Base-by-base conservation (phyloP, 2,888 invertebrate species). In the Erpobdella octoculata region DNA sequence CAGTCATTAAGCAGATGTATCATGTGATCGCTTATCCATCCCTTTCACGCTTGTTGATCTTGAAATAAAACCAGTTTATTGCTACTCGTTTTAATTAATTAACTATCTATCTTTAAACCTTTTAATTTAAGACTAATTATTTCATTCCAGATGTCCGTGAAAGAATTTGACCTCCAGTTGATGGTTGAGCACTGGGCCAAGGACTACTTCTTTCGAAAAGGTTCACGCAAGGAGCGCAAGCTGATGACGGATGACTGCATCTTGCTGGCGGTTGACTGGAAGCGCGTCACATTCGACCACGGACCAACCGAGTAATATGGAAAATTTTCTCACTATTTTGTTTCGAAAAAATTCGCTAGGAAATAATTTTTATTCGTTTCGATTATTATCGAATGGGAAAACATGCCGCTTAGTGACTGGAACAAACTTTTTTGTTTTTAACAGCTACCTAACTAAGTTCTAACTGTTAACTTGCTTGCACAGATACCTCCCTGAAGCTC, bases 251-350 rank as follows among this genome's bases (percentile, higher is more conserved):
- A 75, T 36, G 79, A 80, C 15, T 77, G 78, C 38, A 76, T 84
- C 18, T 78, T 77, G 73, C 75, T 82, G 75, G 79, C 80, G 65
- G 79, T 83, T 72, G 83, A 82, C 78, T 84, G 83, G 83, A 78
- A 80, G 21, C 77, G 80, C 41, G 80, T 83, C 25, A 78, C 78
- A 58, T 82, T 84, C 77, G 77, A 77, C 28, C 80, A 80, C 12
- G 78, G 79, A 6, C 75, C 74, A 1, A 83, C 82, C 21, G 76
- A 76, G n/a, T 81, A 25, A n/a, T 21, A 8, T 4, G 53, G 53
- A 25, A 21, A 21, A 21, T 48, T 48, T 48, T 48, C 18, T 6
- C 12, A 48, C 4, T 21, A 21, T 48, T 6, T 48, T 12, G 12
- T 21, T 6, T 48, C n/a, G 12, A 6, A 3, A 6, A 48, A 48